These are phyloP conservation scores for Hyles lineata DNA, from an alignment of 2,888 invertebrate genomes.

Conservation along the genomic window DNA sequence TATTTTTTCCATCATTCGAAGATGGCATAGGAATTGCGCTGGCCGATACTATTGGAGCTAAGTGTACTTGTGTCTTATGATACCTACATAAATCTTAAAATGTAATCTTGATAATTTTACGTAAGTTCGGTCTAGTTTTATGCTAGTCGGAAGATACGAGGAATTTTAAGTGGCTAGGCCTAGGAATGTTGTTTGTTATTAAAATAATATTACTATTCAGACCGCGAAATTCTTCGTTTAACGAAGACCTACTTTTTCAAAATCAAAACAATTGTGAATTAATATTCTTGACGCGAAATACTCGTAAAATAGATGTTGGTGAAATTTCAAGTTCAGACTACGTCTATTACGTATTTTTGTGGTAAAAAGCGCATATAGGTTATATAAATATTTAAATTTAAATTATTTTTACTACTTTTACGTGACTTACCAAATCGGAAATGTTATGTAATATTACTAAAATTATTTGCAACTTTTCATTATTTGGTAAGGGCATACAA, in stretches of 20 bases:
- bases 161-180: conserved; percentile 1
- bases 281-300: conserved; percentile 7
- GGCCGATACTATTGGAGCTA: conserved; percentile 11
- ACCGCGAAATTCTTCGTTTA: not conserved
- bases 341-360: not conserved
- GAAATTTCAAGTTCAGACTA: not conserved
- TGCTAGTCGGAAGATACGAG: not conserved
- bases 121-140: conserved; percentile 3
- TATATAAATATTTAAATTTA: no score
- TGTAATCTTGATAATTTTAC: not conserved
- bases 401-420: no score
- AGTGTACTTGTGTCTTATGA: not conserved
- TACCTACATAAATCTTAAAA: not conserved
- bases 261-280: conserved; percentile 7
- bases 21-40: conserved; percentile 38
- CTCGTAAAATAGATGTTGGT: not conserved
- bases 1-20: conserved; percentile 45
- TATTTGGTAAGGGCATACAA: no score
- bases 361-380: no score
- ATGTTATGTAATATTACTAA: no score
- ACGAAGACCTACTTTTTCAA: conserved; percentile 7
- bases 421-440: no score
- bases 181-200: not conserved
- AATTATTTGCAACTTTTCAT: no score
- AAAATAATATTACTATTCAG: not conserved